A percentile compares a stretch with the other conserved stretches of the same genome.
Conservation (phyloP, 2,797 vertebrate species). For the Adrianichthys oophorus region DNA sequence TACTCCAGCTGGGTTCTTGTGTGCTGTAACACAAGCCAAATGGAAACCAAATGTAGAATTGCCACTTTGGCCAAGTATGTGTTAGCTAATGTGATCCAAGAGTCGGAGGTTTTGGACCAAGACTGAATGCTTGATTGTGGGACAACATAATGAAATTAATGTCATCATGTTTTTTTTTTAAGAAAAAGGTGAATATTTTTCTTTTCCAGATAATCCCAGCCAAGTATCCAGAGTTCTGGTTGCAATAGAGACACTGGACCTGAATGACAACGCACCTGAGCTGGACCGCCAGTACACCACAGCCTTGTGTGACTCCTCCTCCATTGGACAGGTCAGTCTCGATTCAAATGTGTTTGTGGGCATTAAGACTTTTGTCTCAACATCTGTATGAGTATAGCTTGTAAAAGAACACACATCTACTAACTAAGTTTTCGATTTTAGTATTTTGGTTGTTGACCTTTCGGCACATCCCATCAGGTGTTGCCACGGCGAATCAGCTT, state of each 20-base stretch:
- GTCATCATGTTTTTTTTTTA: constrained; percentile 1
- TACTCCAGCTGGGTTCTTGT: constrained; percentile 50
- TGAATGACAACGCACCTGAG: constrained; percentile 90
- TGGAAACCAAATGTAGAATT: constrained; percentile 37
- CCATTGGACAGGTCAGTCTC: constrained; percentile 82
- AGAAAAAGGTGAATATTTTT: constrained; percentile 5
- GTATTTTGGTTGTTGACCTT: not conserved
- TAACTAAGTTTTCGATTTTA: not conserved
- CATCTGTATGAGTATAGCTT: not conserved
- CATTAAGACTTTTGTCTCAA: not conserved
- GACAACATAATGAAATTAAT: constrained; percentile 37
- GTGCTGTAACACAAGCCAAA: constrained; percentile 49
- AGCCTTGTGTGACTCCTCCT: constrained; percentile 86
- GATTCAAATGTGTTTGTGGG: not conserved
- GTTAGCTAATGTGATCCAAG: constrained; percentile 48
- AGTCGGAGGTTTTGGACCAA: constrained; percentile 49
- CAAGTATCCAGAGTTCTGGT: constrained; percentile 85
- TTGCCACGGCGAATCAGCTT: too few species aligned
- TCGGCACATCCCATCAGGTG: too few species aligned
- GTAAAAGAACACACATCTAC: not conserved
- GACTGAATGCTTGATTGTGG: constrained; percentile 39
- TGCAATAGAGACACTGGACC: constrained; percentile 85
- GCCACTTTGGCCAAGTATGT: constrained; percentile 40
- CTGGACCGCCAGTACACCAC: constrained; percentile 85
- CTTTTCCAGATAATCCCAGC: constrained; percentile 84